A percentile compares a stretch with the other conserved stretches of the same genome.
Evolutionary conservation across 2,797 vertebrate species (phyloP).

Genomic region (Danio aesculapii): DNA sequence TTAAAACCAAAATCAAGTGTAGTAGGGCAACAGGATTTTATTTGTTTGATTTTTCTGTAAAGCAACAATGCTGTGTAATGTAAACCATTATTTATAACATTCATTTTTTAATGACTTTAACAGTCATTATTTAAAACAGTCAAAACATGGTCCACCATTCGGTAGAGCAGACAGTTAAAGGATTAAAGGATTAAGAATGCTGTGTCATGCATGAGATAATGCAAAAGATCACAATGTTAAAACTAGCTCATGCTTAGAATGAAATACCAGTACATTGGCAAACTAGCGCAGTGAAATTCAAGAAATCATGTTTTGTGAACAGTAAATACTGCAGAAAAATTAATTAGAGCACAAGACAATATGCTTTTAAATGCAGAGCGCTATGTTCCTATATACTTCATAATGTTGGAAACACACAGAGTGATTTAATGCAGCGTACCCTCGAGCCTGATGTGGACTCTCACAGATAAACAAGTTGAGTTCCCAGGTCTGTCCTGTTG

Average conservation of each 20-base stretch:
- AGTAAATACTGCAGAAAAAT: neutral
- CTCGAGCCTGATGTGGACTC: conserved; percentile 3
- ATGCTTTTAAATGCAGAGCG: conserved; percentile 10
- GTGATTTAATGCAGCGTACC: conserved; percentile 22
- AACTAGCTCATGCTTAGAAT: neutral
- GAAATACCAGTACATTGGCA: neutral
- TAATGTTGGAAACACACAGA: neutral
- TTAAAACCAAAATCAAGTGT: no score
- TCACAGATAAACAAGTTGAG: conserved; percentile 78
- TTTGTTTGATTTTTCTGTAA: no score
- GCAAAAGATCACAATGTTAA: neutral
- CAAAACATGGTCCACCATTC: no score
- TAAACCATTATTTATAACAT: no score
- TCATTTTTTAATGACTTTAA: no score
- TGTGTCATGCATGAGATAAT: neutral
- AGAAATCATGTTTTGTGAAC: neutral
- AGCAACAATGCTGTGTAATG: no score
- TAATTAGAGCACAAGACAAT: conserved; percentile 9
- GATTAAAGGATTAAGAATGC: neutral
- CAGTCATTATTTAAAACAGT: no score
- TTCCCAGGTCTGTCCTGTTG: conserved; percentile 87
- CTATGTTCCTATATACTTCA: neutral
- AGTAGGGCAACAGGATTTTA: no score
- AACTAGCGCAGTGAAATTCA: neutral
- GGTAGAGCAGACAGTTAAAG: no score